Base-by-base conservation (phyloP, 2,113 vertebrate species). In the Tupaia tana region DNA sequence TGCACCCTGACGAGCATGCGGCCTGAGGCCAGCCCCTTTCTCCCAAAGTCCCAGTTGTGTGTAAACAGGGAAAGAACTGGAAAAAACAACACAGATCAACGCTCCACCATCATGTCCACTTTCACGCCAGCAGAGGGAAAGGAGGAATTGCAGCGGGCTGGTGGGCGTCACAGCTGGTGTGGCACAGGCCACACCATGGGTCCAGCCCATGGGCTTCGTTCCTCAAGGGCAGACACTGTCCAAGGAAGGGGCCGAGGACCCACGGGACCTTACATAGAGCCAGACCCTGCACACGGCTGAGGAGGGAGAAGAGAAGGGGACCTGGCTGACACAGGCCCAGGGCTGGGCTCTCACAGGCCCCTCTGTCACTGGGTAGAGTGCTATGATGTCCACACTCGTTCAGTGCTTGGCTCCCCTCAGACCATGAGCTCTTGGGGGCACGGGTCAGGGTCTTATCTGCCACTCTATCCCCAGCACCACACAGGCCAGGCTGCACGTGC, bases 141-240 rank as follows among this genome's bases (percentile, higher is more conserved):
- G 34, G 69, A 66, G 69, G 3, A 27, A 20, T 5, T 7, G 56
- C 1, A 86, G 69, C 0, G 2, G 22, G 15, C 6, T 12, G 61
- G 56, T 13, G 8, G 61, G 27, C 0, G 0, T 12, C 16, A 6
- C 27, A 16, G n/a, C 59, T 9, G 16, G 31, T 29, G 56, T 0
- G 7, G 56, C 34, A 11, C 7, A 0, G 59, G 78, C 29, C 34
- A n/a, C n/a, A n/a, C n/a, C n/a, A 12, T 10, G 0, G 31, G 22
- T 22, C 63, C 7, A 31, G 82, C 22, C 73, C 34, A 4, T 3
- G 19, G 43, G 27, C 58, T 64, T 20, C 2, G 54, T 7, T 86
- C 83, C 22, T 10, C 6, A 1, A 75, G 77, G 70, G 52, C 24
- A 19, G 43, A 54, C 11, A 3, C 1, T 12, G 4, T 24, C 67